Evolutionary conservation across 2,113 vertebrate species (phyloP).

Genomic region (Benitochromis conjunctus): DNA sequence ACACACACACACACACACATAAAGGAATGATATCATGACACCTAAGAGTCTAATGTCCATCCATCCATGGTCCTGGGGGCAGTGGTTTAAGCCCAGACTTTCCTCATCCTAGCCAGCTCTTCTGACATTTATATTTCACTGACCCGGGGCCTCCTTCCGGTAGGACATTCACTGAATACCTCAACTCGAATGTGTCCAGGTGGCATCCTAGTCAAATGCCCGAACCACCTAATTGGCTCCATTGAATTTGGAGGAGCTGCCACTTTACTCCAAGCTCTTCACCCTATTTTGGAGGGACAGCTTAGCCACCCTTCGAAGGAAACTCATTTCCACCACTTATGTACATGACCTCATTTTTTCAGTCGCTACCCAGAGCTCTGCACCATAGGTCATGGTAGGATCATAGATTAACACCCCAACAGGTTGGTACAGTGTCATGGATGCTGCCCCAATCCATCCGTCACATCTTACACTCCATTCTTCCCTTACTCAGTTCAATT

Average conservation of each 20-base stretch:
- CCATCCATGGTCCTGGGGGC: not conserved
- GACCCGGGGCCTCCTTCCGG: not conserved
- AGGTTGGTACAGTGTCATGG: no score
- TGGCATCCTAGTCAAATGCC: not conserved
- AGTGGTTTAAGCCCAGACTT: not conserved
- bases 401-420: not conserved
- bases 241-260: not conserved
- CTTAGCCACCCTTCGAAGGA: not conserved
- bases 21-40: not conserved
- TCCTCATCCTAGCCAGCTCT: not conserved
- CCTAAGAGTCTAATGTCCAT: not conserved
- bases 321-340: not conserved
- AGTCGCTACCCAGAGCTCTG: not conserved
- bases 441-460: not conserved
- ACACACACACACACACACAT: not conserved
- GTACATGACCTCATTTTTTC: not conserved
- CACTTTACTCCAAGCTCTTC: not conserved
- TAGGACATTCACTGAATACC: not conserved
- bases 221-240: not conserved
- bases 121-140: not conserved
- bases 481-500: rapidly evolving
- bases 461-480: not conserved
- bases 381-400: not conserved
- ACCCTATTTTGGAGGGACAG: not conserved
- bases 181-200: not conserved